Percentiles rank a stretch among this genome's conserved stretches.
Evolutionary conservation across 2,888 invertebrate species (phyloP).

Genomic region (Theodoxus fluviatilis): DNA sequence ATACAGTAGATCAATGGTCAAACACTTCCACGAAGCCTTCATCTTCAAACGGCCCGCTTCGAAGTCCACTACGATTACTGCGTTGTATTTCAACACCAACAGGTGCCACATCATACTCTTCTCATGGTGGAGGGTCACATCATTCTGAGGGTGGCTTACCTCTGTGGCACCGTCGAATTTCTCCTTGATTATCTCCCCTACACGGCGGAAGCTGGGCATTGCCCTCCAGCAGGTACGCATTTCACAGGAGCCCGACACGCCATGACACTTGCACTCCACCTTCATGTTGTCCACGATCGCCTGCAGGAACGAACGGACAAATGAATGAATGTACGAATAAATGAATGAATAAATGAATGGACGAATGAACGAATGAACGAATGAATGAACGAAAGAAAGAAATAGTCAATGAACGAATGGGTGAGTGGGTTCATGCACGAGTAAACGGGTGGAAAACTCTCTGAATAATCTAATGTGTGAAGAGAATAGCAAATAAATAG

Average conservation of each 20-base stretch:
- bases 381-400: neutral
- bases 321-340: neutral
- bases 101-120: too few species aligned
- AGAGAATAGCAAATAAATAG: too few species aligned
- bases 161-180: conserved; percentile 92
- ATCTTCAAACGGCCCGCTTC: too few species aligned
- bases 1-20: too few species aligned
- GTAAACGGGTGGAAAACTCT: too few species aligned
- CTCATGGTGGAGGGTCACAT: too few species aligned
- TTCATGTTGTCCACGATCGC: conserved; percentile 74
- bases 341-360: neutral
- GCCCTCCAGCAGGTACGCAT: conserved; percentile 96
- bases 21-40: too few species aligned
- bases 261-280: conserved; percentile 86
- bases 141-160: conserved; percentile 71
- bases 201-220: conserved; percentile 85
- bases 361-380: conserved; percentile 5
- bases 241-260: conserved; percentile 94
- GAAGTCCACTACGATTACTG: too few species aligned
- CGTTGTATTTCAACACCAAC: too few species aligned
- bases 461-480: too few species aligned
- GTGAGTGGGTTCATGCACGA: too few species aligned
- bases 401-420: too few species aligned
- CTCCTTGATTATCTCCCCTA: conserved; percentile 86
- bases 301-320: conserved; percentile 52